Evolutionary conservation across 2,113 vertebrate genomes (phyloP), one percentile per base, ranked within the genome.

Genomic region (Sigmodon hispidus): DNA sequence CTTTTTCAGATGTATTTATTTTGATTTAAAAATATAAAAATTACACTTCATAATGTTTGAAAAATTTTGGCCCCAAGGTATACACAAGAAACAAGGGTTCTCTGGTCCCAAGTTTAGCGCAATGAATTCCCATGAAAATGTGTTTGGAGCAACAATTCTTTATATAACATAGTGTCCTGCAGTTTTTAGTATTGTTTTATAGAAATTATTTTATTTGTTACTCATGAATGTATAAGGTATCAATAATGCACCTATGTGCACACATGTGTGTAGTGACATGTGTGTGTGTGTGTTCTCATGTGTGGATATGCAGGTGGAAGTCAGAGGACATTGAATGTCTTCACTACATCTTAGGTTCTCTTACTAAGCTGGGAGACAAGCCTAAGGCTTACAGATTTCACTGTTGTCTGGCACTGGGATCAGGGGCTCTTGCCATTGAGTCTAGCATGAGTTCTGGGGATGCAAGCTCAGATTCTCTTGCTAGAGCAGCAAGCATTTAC

Each of bases 11-110:
- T 87, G 48, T 29, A 22, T 87, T 77, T 48, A 65, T 93, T 67
- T 95, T 77, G 24, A 61, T 70, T 83, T 70, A 91, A 89, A 89
- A 96, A 57, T 87, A 86, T 29, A 70, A 91, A 89, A 89, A 96
- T 50, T 87, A 86, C 34, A 70, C 77, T 52, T 72, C 22, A 77
- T 57, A 80, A 89, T 69, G 65, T 80, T 52, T 93, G 45, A 88
- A 40, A 95, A 70, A 89, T 75, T 55, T 91, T 88, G 77, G 34
- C 55, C 7, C 26, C 36, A 69, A 91, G 70, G 65, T 88, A 34
- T 94, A 59, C 6, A 70, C 69, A 89, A 76, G 55, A 93, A 90
- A 59, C 50, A 36, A 63, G 77, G 5, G 8, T 93, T 91, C 43
- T 84, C 5, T 89, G 72, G 36, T 21, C 50, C 48, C 19, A 6